Evolutionary conservation across 2,113 vertebrate genomes (phyloP), one percentile per base, ranked within the genome.

Genomic region (Monopterus albus): DNA sequence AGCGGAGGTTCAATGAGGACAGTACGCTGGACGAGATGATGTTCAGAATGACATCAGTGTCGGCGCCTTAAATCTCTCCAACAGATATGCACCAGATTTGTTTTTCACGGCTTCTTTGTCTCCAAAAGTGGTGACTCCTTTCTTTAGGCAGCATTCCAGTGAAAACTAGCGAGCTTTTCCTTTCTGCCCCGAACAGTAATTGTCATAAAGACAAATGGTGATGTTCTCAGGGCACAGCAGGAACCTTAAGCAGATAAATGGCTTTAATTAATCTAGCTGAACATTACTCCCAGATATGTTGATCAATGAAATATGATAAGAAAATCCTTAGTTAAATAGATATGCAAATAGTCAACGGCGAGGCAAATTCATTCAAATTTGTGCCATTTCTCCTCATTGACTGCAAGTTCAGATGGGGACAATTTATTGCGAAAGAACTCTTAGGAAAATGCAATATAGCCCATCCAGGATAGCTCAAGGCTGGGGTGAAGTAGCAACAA

Each of bases 311-410:
- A 87, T 86, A 88, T 78, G 78, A 84, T 51, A 75, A 79, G 76
- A 75, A 39, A 71, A 78, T 75, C 77, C 76, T 66, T 9, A 39
- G 79, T 56, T 69, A 56, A 77, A 87, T 65, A 52, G 73, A 87
- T 75, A 87, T 88, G 88, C 84, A 89, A 91, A 91, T 89, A 50
- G 40, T 74, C 78, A 82, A 85, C 84, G 65, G 85, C 50, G 52
- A 84, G 79, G 79, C 78, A 88, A 88, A 91, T 88, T 28, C 76
- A 85, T 86, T 81, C 60, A 85, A 74, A 80, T 83, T 2, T 38
- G 51, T 3, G 72, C 70, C 38, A 63, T 76, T 60, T 73, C 63
- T 39, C 26, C 38, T 51, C 28, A 21, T 11, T 21, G 36, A 64
- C 43, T 0, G 25, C 0, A 6, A 33, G 67, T 56, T 87, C 74